phyloP scores from a whole-genome alignment of 2,797 vertebrate genomes.

The Schizothorax lantsangensis region DNA sequence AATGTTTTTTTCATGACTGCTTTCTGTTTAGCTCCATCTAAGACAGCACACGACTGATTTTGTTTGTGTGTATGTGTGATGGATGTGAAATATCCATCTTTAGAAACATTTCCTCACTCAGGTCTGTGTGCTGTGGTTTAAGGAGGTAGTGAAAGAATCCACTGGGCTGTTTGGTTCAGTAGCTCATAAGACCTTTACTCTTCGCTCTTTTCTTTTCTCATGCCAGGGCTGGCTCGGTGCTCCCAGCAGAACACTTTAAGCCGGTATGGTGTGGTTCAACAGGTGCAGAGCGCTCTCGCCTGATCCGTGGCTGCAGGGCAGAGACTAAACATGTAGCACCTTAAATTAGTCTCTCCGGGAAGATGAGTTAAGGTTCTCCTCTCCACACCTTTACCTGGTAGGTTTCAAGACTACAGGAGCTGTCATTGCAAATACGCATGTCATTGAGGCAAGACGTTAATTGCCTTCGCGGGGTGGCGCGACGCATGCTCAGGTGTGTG shows the following conservation, averaged over 20 bases:
- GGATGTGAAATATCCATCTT: slow-evolving; percentile 16
- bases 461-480: slow-evolving; percentile 75
- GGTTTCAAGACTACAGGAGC: slow-evolving; percentile 69
- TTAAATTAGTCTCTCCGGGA: slow-evolving; percentile 78
- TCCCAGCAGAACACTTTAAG: slow-evolving; percentile 27
- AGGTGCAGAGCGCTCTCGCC: slow-evolving; percentile 32
- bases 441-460: slow-evolving; percentile 80
- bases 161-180: slow-evolving; percentile 25
- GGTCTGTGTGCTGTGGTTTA: not conserved
- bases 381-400: slow-evolving; percentile 45
- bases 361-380: slow-evolving; percentile 59
- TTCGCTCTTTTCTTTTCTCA: slow-evolving; percentile 15
- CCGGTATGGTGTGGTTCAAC: slow-evolving; percentile 28
- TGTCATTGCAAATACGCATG: slow-evolving; percentile 76
- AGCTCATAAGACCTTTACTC: slow-evolving; percentile 18
- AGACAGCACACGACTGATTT: not conserved
- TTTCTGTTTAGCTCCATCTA: not conserved
- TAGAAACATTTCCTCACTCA: not conserved
- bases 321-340: slow-evolving; percentile 57
- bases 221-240: not conserved
- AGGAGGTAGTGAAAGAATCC: slow-evolving; percentile 8
- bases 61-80: slow-evolving; percentile 8
- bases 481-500: slow-evolving; percentile 75
- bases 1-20: not conserved
- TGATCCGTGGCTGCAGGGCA: slow-evolving; percentile 31